Conservation (phyloP, 1,140 invertebrate species). For the Camponotus floridanus region DNA sequence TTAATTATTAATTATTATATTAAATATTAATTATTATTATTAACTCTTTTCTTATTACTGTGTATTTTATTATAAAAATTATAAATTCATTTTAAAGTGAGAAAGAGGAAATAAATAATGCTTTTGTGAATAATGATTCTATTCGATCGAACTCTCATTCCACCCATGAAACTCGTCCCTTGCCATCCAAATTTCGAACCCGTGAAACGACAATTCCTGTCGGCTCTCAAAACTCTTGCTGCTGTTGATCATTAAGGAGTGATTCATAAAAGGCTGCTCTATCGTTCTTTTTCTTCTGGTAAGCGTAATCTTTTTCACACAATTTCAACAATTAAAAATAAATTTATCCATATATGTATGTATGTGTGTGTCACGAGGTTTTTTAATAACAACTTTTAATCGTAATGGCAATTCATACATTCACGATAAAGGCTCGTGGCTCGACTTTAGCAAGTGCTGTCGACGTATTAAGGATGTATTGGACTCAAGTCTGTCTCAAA, state of each 20-base stretch:
- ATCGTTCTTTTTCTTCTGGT: not conserved
- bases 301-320: slow-evolving; percentile 8
- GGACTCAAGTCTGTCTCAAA: no score
- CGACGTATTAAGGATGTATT: not conserved
- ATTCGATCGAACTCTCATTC: slow-evolving; percentile 49
- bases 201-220: not conserved
- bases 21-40: slow-evolving; percentile 80
- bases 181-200: not conserved
- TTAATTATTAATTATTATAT: slow-evolving; percentile 80
- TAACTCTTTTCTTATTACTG: slow-evolving; percentile 83
- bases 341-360: not conserved
- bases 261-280: not conserved
- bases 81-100: slow-evolving; percentile 86
- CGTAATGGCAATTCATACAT: not conserved
- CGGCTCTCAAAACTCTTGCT: not conserved
- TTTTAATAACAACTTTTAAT: slow-evolving; percentile 27
- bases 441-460: slow-evolving; percentile 1
- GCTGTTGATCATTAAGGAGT: slow-evolving; percentile 4
- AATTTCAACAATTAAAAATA: slow-evolving; percentile 23
- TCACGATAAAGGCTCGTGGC: not conserved
- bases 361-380: not conserved
- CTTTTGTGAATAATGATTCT: slow-evolving; percentile 85
- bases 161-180: slow-evolving; percentile 55
- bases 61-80: slow-evolving; percentile 85
- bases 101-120: slow-evolving; percentile 86